These are phyloP conservation scores for Anastatus disparis DNA, from an alignment of 1,140 invertebrate genomes.

Conservation along the genomic window DNA sequence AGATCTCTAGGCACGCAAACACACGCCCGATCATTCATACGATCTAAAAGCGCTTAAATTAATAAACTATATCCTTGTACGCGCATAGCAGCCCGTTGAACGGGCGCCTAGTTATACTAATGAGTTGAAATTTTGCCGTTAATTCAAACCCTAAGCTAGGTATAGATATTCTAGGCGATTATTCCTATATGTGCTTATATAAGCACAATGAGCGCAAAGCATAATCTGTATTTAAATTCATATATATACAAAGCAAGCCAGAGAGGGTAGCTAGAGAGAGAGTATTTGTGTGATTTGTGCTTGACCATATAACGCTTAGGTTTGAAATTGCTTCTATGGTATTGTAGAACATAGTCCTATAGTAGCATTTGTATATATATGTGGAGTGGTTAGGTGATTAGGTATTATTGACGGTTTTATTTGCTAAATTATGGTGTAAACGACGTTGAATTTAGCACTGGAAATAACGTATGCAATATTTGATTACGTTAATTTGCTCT, in stretches of 20 bases:
- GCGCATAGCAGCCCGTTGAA: too few relatives aligned
- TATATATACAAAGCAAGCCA: too few relatives aligned
- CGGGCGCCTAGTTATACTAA: too few relatives aligned
- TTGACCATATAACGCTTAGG: constrained; percentile 58
- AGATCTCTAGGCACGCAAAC: too few relatives aligned
- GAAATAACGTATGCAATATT: background rate
- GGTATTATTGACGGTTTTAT: constrained; percentile 59
- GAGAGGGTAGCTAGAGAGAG: constrained; percentile 51
- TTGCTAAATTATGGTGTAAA: constrained; percentile 40
- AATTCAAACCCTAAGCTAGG: constrained; percentile 50
- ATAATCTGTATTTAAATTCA: constrained; percentile 41
- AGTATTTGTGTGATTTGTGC: too few relatives aligned
- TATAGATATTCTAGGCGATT: constrained; percentile 42
- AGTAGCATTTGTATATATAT: constrained; percentile 46
- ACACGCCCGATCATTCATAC: too few relatives aligned
- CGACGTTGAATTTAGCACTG: constrained; percentile 6
- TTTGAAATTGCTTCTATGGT: constrained; percentile 59
- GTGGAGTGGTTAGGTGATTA: constrained; percentile 54
- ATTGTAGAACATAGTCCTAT: too few relatives aligned
- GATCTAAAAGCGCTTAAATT: constrained; percentile 17
- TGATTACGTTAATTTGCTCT: too few relatives aligned
- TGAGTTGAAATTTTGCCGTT: constrained; percentile 53
- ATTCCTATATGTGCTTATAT: too few relatives aligned
- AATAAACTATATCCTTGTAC: constrained; percentile 36
- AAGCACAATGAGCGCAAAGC: background rate